Evolutionary conservation across 2,797 vertebrate species (phyloP).

Genomic region (Psittacula echo): DNA sequence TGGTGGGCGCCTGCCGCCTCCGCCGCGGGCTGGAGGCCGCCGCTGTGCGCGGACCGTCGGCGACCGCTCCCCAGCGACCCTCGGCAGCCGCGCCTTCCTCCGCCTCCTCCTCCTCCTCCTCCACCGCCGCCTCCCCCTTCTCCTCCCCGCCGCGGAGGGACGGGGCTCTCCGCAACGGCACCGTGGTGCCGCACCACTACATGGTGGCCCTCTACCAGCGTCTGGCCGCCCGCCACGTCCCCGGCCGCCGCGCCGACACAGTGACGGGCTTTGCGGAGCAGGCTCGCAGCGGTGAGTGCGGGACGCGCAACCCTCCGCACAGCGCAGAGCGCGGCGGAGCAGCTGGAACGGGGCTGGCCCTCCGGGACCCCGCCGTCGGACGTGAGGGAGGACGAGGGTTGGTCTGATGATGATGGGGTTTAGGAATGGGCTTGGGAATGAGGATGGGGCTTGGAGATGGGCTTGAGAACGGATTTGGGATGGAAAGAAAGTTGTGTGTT

Average conservation of each 20-base stretch:
- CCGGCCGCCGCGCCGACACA: constrained; percentile 78
- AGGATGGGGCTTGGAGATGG: background rate
- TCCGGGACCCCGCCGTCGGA: background rate
- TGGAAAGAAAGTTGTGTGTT: background rate
- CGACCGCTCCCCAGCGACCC: constrained; percentile 26
- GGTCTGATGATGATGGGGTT: background rate
- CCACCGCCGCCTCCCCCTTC: constrained; percentile 28
- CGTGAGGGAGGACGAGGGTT: background rate
- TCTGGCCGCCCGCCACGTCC: constrained; percentile 51
- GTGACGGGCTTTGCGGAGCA: constrained; percentile 86
- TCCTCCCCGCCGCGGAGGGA: constrained; percentile 30
- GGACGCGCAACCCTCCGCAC: background rate
- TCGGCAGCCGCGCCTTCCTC: constrained; percentile 42
- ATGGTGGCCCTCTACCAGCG: constrained; percentile 83
- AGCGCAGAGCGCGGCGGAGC: background rate
- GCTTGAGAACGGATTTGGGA: background rate
- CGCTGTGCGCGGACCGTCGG: constrained; percentile 53
- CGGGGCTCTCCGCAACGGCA: constrained; percentile 67
- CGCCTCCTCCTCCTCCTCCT: constrained; percentile 30
- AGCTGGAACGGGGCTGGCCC: background rate
- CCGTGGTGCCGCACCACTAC: constrained; percentile 77
- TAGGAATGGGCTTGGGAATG: background rate
- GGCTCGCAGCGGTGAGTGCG: constrained; percentile 79
- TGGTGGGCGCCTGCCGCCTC: constrained; percentile 81
- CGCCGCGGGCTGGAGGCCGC: constrained; percentile 79